Base-by-base conservation (phyloP, 1,140 invertebrate species). In the Xylocopa sonorina region DNA sequence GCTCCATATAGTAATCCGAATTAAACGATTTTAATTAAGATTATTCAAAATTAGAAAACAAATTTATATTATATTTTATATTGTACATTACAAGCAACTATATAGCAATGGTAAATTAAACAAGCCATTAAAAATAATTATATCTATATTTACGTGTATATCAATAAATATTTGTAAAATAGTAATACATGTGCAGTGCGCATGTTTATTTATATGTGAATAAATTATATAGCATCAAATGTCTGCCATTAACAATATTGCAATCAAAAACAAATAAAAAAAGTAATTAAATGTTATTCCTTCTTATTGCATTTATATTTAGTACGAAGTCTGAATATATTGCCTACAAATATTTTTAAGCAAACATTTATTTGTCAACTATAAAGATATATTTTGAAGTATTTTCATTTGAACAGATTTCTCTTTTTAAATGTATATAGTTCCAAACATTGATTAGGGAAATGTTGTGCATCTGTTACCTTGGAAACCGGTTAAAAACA, bases 401-500 rank as follows among this genome's bases (percentile, higher is more conserved):
- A 38, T 27, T 62, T 32, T 51, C 21, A 29, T 16, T n/a, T 16
- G 29, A 29, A 32, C 29, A 32, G 24, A 41, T 58, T 57, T 69
- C 34, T 41, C n/a, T n/a, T n/a, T n/a, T 38, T 38, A 48, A 48
- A 58, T 48, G 29, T n/a, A 16, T 69, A 24, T 50, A 53, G 24
- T 43, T 60, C 24, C 24, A 50, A 66, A 72, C 41, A 84, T 81
- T 81, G 74, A 80, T 87, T 43, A 77, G 58, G 38, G 75, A 69
- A 74, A 68, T 85, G 64, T 75, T 83, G n/a, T 71, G 53, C 62
- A 62, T 14, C 53, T 64, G 81, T 88, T 88, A 46, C 80, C 82
- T 71, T 84, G 80, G 71, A 69, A 82, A 89, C 85, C 51, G 14
- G 48, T 68, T 73, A 43, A 87, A 88, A 89, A 89, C 88, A 90